Evolutionary conservation across 2,797 vertebrate genomes (phyloP), one percentile per base, ranked within the genome.

Genomic region (Tauraco hartlaubi): DNA sequence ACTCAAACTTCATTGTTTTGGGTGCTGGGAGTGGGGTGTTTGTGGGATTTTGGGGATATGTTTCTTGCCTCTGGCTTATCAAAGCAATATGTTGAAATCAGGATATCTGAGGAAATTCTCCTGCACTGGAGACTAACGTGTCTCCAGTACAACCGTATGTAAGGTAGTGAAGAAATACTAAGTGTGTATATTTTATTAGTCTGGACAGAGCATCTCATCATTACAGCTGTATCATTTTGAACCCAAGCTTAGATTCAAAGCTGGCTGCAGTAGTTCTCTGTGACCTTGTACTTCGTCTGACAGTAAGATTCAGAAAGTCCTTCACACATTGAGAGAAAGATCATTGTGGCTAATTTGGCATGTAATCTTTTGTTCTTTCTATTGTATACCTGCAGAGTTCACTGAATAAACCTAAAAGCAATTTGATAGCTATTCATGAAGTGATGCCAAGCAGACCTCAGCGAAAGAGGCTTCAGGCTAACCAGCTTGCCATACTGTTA

Each of bases 401-500:
- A 85, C 63, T 73, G 54, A 87, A 92, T n/a, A 87, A 94, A 87
- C n/a, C 33, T 72, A 54, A 89, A 79, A 91, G 55, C 28, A 66
- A 35, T 85, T 87, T 73, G 71, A 67, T 48, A 87, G 55, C 55
- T 85, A 8, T 73, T 76, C 22, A 13, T 76, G 78, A 82, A n/a
- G 48, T 52, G 78, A 66, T 91, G 67, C 69, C 86, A 78, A 43
- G 71, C 51, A 76, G 51, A 59, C 33, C 62, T 90, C 17, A 3
- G 63, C 25, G 55, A 92, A 58, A 69, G 33, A 76, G 9, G 11
- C 14, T 87, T 46, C 46, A 59, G 39, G 19, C 44, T 66, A 39
- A 20, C 46, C 46, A 58, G 3, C 19, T 28, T 55, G 18, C 80
- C 54, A 7, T 9, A 9, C 11, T 44, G 26, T 23, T 66, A 10